These are phyloP conservation scores for Thaumatotibia leucotreta DNA, from an alignment of 1,140 invertebrate genomes.

Conservation along the genomic window DNA sequence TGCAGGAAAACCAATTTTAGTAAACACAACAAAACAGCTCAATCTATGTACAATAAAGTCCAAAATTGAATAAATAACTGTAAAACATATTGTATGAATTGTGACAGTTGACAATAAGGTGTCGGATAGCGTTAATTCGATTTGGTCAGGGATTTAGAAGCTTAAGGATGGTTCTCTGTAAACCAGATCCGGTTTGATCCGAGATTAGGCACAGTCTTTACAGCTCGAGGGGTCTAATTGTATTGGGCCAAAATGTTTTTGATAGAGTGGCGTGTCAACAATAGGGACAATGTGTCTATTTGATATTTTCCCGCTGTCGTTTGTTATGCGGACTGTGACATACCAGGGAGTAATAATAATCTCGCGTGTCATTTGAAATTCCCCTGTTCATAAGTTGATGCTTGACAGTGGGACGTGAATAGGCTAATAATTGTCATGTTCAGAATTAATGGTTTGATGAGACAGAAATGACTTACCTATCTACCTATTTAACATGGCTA, in stretches of 20 bases:
- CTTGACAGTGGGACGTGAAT: no score
- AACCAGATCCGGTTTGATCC: background rate
- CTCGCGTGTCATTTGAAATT: no score
- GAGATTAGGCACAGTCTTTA: background rate
- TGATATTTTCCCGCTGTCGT: background rate
- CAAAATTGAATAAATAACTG: background rate
- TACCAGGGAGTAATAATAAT: no score
- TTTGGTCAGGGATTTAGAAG: slow-evolving; percentile 4
- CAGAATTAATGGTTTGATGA: no score
- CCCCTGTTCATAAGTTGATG: no score
- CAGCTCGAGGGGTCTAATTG: background rate
- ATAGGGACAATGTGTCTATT: background rate
- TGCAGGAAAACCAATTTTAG: background rate
- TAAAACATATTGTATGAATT: background rate
- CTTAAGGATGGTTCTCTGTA: background rate
- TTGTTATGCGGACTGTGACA: background rate
- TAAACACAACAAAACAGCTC: background rate
- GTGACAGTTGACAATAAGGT: slow-evolving; percentile 1
- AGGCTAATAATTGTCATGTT: no score
- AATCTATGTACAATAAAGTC: background rate
- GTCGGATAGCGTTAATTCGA: slow-evolving; percentile 2
- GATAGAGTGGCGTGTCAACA: slow-evolving; percentile 25
- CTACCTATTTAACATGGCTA: no score
- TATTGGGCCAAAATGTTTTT: slow-evolving; percentile 5
- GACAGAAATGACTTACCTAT: no score